Evolutionary conservation across 2,113 vertebrate species (phyloP).

Genomic region (Acanthisitta chloris): DNA sequence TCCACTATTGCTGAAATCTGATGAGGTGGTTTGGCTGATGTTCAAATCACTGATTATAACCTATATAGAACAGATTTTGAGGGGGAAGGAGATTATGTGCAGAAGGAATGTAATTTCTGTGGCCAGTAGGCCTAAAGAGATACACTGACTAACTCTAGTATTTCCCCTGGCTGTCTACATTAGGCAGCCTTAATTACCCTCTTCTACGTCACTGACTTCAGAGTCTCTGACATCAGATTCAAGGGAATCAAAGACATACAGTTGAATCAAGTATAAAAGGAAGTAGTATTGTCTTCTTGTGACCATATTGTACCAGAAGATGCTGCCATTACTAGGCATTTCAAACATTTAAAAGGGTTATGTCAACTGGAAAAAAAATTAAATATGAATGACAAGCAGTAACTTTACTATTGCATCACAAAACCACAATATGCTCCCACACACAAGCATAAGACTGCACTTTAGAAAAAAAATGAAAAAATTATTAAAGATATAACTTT

Average conservation of each 20-base stretch:
- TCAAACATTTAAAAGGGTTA: background rate
- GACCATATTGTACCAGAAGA: background rate
- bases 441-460: background rate
- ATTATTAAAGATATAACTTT: constrained; percentile 25
- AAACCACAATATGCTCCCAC: background rate
- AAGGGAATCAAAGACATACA: background rate
- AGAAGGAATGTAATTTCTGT: background rate
- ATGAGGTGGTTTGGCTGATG: background rate
- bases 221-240: background rate
- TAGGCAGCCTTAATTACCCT: background rate
- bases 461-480: constrained; percentile 21
- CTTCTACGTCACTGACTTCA: background rate
- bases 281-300: background rate
- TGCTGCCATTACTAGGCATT: background rate
- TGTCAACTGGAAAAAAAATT: background rate
- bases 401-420: background rate
- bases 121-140: background rate
- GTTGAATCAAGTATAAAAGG: background rate
- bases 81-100: background rate
- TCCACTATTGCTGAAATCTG: background rate
- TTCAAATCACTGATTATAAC: background rate
- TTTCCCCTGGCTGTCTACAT: background rate
- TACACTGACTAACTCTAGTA: background rate
- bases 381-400: background rate
- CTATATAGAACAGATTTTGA: background rate